Evolutionary conservation across 1,140 invertebrate species (phyloP), one percentile per base, ranked within the genome.

Genomic region (Drosophila pseudoananassae): DNA sequence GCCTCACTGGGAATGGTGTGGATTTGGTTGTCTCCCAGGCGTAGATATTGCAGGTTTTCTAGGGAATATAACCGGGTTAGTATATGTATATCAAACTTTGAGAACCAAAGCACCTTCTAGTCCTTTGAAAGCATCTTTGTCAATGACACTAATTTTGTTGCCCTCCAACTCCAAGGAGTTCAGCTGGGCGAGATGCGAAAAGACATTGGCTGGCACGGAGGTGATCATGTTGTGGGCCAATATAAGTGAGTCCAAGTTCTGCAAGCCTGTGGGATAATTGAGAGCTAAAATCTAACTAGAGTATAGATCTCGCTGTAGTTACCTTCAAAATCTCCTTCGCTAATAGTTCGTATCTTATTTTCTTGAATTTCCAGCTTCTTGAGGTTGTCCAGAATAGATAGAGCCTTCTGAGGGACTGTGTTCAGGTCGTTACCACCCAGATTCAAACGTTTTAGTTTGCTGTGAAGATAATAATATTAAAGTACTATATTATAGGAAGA

Each of bases 301-400:
- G 6, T 2, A 3, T 0, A 43, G 5, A 15, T n/a, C 12, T 4
- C 14, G 9, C 5, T 17, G n/a, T 33, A 38, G 3, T 51, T 93
- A 97, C 97, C 97, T 93, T 94, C 94, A 92, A 98, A 97, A 92
- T 97, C 96, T 8, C 95, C 96, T 85, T 97, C 96, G 12, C 93
- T 92, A 57, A 98, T 97, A 9, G 93, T 92, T 5, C 94, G 92
- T 49, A 98, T 96, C 60, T 94, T 94, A 92, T 98, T 98, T 90
- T 97, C 96, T 87, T 97, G 96, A 91, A 98, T 95, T 91, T 98
- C 97, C 8, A 98, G 92, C 80, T 96, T 97, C 87, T 96, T 96
- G 43, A 98, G 92, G 68, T 95, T 96, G 70, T 96, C 95, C 63
- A 97, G 92, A 25, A 95, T 94, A 1, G 94, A 94, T 3, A 98